Conservation (phyloP, 2,113 vertebrate genomes). For the Rhinolophus sinicus region DNA sequence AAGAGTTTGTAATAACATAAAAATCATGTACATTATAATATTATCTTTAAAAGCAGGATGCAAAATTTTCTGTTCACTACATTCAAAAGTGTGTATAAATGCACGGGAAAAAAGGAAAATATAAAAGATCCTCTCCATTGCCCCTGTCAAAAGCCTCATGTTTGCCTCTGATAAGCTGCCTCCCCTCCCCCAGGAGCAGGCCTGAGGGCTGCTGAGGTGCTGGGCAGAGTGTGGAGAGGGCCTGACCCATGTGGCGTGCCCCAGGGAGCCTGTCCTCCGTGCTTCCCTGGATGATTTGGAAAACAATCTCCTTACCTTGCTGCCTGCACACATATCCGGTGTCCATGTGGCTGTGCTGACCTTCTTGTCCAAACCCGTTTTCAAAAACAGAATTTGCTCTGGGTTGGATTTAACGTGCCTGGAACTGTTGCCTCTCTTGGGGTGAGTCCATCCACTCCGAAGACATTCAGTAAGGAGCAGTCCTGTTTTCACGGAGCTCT, state of each 20-base stretch:
- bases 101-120: background rate
- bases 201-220: background rate
- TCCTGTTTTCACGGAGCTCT: too few relatives aligned
- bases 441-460: background rate
- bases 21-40: background rate
- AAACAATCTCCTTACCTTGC: background rate
- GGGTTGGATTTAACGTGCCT: background rate
- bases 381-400: background rate
- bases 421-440: background rate
- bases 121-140: accelerated
- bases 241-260: accelerated
- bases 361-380: background rate
- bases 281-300: background rate
- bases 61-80: background rate
- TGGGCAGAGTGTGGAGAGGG: background rate
- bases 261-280: background rate
- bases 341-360: background rate
- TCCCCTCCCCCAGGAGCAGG: background rate
- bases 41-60: background rate
- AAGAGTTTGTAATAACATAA: background rate
- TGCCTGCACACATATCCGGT: background rate
- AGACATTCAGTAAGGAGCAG: too few relatives aligned
- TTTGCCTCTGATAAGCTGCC: background rate
- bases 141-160: background rate
- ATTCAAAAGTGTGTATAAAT: background rate